These are phyloP conservation scores for Heliconius cydno DNA, from an alignment of 2,888 invertebrate species.

Conservation along the genomic window DNA sequence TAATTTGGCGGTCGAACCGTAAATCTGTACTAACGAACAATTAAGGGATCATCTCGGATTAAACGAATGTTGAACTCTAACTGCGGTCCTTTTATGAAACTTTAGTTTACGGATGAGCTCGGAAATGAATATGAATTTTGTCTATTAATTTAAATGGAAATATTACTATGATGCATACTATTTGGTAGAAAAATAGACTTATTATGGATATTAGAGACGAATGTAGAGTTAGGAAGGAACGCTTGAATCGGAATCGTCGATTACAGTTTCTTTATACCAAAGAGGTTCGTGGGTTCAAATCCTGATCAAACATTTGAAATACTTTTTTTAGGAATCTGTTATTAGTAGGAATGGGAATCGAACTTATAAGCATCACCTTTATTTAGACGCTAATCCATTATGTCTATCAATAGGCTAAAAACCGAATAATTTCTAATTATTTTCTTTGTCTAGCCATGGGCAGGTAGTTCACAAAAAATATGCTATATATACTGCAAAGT, in stretches of 20 bases:
- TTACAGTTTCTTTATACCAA: no score
- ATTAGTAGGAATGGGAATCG: no score
- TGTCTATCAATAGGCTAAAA: no score
- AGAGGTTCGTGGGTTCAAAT: no score
- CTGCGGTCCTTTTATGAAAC: slow-evolving; percentile 26
- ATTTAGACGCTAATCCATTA: no score
- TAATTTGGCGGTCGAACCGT: slow-evolving; percentile 30
- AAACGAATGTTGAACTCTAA: slow-evolving; percentile 32
- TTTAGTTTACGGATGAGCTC: slow-evolving; percentile 14
- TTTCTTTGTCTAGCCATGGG: background rate
- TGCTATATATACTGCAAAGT: background rate
- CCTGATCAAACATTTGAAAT: no score
- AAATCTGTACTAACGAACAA: slow-evolving; percentile 32
- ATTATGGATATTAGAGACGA: no score
- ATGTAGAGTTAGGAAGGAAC: no score
- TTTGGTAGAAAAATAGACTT: no score
- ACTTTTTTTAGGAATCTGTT: no score
- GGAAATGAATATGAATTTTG: slow-evolving; percentile 7
- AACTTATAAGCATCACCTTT: no score
- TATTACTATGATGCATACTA: background rate
- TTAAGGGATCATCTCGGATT: slow-evolving; percentile 32
- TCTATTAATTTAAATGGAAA: slow-evolving; percentile 1
- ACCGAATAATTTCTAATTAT: background rate
- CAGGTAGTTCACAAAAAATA: background rate
- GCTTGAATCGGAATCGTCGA: no score